Evolutionary conservation across 2,888 invertebrate genomes (phyloP).

Genomic region (Drosophila austrosaltans): DNA sequence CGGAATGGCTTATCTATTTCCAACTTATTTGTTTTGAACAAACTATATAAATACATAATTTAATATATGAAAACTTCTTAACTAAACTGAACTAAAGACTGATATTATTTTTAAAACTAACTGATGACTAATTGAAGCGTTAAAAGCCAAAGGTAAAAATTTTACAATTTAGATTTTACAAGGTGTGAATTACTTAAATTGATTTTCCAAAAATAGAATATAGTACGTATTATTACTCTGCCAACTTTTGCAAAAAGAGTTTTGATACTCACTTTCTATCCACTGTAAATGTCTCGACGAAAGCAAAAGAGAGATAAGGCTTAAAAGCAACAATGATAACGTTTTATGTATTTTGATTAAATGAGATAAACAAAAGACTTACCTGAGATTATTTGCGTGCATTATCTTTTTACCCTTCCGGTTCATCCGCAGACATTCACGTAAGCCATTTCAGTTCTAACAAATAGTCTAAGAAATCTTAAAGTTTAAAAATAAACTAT

Average conservation of each 20-base stretch:
- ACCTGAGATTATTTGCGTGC: neutral
- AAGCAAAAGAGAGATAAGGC: neutral
- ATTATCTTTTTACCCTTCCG: constrained; percentile 3
- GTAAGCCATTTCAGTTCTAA: neutral
- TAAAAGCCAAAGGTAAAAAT: too few species aligned
- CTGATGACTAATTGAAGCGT: too few species aligned
- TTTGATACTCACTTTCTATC: neutral
- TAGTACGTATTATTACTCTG: neutral
- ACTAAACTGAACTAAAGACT: too few species aligned
- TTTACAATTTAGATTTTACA: neutral
- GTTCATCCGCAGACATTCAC: neutral
- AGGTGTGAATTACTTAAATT: constrained; percentile 2
- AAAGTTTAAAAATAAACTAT: too few species aligned
- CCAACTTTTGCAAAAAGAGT: neutral
- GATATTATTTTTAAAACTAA: too few species aligned
- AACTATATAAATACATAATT: neutral
- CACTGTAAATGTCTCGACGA: neutral
- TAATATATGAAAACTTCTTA: too few species aligned
- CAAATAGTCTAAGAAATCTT: neutral
- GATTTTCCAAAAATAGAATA: neutral
- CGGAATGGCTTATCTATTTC: too few species aligned
- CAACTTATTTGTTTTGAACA: too few species aligned
- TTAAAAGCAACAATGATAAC: neutral
- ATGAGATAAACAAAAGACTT: neutral
- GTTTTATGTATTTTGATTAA: neutral